phyloP scores from a whole-genome alignment of 2,888 invertebrate species.

The Andrena bicolor region DNA sequence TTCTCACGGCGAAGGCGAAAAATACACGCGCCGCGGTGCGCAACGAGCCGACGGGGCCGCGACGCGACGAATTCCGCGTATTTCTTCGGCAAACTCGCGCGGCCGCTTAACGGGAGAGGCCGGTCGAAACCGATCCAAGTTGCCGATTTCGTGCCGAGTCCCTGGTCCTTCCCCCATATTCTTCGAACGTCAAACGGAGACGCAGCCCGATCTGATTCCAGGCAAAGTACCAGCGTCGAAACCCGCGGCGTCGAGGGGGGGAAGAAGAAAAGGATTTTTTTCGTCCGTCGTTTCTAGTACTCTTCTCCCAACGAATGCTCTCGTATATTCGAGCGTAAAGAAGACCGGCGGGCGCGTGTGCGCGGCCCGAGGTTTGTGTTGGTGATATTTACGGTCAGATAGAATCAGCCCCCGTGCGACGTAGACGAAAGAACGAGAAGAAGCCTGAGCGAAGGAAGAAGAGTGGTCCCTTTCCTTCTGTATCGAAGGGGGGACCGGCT shows the following conservation, averaged over 20 bases:
- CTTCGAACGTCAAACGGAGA: constrained; percentile 46
- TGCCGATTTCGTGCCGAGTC: constrained; percentile 38
- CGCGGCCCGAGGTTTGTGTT: constrained; percentile 67
- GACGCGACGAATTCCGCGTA: constrained; percentile 57
- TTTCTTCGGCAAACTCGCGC: constrained; percentile 34
- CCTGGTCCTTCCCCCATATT: constrained; percentile 34
- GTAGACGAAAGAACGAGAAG: constrained; percentile 69
- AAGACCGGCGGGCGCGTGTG: not conserved
- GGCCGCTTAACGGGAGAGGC: constrained; percentile 39
- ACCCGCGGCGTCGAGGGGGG: not conserved
- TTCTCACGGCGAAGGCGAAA: constrained; percentile 50
- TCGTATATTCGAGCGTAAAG: constrained; percentile 45
- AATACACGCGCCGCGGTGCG: constrained; percentile 43
- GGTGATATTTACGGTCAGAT: constrained; percentile 84
- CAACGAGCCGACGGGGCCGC: constrained; percentile 15
- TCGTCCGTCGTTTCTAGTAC: constrained; percentile 56
- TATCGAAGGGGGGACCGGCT: constrained; percentile 73
- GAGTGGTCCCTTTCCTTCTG: constrained; percentile 45
- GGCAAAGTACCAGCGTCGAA: constrained; percentile 1
- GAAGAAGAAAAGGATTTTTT: constrained; percentile 48
- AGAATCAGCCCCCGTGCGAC: constrained; percentile 81
- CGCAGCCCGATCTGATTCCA: not conserved
- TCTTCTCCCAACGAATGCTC: constrained; percentile 44
- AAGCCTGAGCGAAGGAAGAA: constrained; percentile 57
- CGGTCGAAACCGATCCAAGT: constrained; percentile 44